Evolutionary conservation across 2,797 vertebrate species (phyloP), one percentile per base, ranked within the genome.

Genomic region (Synaphobranchus kaupii): DNA sequence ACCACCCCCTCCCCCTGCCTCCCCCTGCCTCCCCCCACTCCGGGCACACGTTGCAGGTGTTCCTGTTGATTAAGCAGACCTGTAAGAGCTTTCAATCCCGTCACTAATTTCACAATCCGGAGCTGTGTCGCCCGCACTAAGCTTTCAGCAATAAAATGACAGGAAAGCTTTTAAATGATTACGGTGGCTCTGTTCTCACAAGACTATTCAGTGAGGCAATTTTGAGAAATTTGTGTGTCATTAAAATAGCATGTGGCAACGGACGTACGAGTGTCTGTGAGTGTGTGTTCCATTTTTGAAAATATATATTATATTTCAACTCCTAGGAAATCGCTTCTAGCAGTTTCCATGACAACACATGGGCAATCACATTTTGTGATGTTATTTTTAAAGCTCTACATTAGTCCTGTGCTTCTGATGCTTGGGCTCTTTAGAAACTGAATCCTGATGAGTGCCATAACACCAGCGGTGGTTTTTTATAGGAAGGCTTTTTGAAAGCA

Each of bases 51-150:
- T 63, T 8, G 28, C 78, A 73, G 76, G 76, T 80, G 76, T 86
- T 71, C 84, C 86, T 50, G 84, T 86, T 91, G 86, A 89, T 89
- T 84, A 89, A 89, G 82, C 84, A 78, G 22, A 71, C 68, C 83
- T 89, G 39, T 86, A 86, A 89, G 85, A 85, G 85, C 87, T 76
- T 88, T 56, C 85, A 58, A 89, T 73, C 66, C 84, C 39, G 44
- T 73, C 86, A 48, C 48, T 83, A 82, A 80, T 50, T 84, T 56
- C 47, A 84, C 71, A 84, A 58, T 90, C 82, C 58, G 78, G 86
- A 84, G 73, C 88, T 86, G 80, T 86, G 90, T 89, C 47, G 88
- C 86, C 87, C 66, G 84, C 68, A 1, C 88, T 85, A 84, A 88
- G 87, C 28, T n/a, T 22, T 54, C 76, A 9, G 76, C 7, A 47